Base-by-base conservation (phyloP, 2,113 vertebrate species). In the Clarias macrocephalus region DNA sequence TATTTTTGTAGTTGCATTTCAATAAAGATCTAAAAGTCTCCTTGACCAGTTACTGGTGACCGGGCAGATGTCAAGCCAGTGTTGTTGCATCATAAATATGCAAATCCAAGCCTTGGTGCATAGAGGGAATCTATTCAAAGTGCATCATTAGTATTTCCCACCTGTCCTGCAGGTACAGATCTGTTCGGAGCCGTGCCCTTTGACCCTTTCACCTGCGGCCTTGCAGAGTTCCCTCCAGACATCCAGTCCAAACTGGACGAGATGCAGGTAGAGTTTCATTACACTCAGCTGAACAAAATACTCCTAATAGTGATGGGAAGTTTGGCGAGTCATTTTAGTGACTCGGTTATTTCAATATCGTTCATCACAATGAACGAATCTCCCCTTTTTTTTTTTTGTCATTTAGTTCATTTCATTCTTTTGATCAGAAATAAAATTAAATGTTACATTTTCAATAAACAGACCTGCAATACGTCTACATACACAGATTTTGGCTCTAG, bases 191-290 rank as follows among this genome's bases (percentile, higher is more conserved):
- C 96, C 86, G 96, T 96, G 93, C 96, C 96, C 87, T 97, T 97
- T 92, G 96, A 97, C 91, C 96, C 96, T 75, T 97, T 97, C 93
- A 96, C 93, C 91, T 97, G 96, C 30, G 95, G 94, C 91, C 93
- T 93, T 82, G 94, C 95, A 85, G 95, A 97, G 88, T 97, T 96
- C 88, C 95, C 96, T 90, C 96, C 96, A 91, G 96, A 97, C 89
- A 95, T 97, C 90, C 96, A 97, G 88, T 97, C 96, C 91, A 97
- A 97, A 90, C 93, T 97, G 91, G 96, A 97, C 84, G 96, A 97
- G 92, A 97, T 97, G 95, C 96, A 97, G 96, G 96, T 97, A 91
- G 95, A 79, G 92, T 52, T n/a, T 73, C n/a, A 66, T 66, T 66
- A 13, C 0, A 4, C 66, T 68, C 15, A 30, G 9, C 16, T 11